phyloP scores from a whole-genome alignment of 2,888 invertebrate genomes.

The Harpalus rubripes region DNA sequence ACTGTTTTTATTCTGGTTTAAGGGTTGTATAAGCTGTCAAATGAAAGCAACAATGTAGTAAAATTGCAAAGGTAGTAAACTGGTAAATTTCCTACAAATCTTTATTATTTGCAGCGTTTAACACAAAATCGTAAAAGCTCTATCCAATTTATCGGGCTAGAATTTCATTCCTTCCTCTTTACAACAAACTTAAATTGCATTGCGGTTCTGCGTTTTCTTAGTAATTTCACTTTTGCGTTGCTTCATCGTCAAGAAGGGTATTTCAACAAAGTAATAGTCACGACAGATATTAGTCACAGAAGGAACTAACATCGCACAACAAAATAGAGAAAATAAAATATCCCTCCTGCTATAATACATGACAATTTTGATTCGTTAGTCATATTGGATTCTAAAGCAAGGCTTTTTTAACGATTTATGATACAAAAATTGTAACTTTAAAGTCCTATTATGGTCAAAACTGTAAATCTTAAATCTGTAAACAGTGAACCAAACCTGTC shows the following conservation, averaged over 20 bases:
- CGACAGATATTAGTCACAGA: not conserved
- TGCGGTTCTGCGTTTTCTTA: constrained; percentile 13
- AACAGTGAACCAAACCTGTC: too few species aligned
- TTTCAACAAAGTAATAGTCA: not conserved
- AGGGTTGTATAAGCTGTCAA: not conserved
- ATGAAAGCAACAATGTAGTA: constrained; percentile 29
- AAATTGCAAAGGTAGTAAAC: constrained; percentile 28
- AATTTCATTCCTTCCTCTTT: constrained; percentile 51
- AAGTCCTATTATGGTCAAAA: too few species aligned
- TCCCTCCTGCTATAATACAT: too few species aligned
- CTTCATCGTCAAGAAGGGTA: not conserved
- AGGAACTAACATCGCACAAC: not conserved
- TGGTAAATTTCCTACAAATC: constrained; percentile 36
- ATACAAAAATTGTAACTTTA: too few species aligned
- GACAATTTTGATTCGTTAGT: too few species aligned
- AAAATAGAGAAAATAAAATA: not conserved
- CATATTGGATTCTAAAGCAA: too few species aligned
- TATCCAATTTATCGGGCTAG: constrained; percentile 42
- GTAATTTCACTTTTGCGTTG: not conserved
- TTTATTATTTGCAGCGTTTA: constrained; percentile 52
- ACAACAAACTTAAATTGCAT: constrained; percentile 51
- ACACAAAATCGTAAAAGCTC: constrained; percentile 46
- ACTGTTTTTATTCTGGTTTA: not conserved
- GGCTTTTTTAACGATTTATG: too few species aligned
- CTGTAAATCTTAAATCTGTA: too few species aligned